Percentiles rank a stretch among this genome's conserved stretches.
Conservation (phyloP, 2,888 invertebrate species). For the Drosophila ustulata region DNA sequence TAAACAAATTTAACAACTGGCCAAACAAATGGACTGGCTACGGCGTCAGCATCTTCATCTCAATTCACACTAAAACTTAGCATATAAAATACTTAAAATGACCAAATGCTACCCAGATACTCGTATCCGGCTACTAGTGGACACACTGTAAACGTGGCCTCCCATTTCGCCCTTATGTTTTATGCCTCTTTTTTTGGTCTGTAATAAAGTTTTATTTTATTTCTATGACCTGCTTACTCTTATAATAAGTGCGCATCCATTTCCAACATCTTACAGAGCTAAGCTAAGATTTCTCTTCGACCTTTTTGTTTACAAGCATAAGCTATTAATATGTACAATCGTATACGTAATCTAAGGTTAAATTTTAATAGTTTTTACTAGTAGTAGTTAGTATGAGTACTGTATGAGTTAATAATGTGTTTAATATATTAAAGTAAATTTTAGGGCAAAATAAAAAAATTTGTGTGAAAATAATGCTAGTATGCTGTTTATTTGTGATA, state of each 20-base stretch:
- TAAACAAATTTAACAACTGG: conserved; percentile 68
- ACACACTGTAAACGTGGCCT: conserved; percentile 7
- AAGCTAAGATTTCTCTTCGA: conserved; percentile 48
- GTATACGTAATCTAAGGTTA: conserved; percentile 28
- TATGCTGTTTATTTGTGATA: conserved; percentile 27
- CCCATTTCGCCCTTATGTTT: conserved; percentile 33
- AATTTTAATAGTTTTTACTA: background rate
- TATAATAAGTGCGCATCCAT: conserved; percentile 38
- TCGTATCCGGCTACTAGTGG: conserved; percentile 10
- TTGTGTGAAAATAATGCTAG: conserved; percentile 15
- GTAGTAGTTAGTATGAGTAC: conserved; percentile 10
- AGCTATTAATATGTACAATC: conserved; percentile 30
- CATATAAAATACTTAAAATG: conserved; percentile 55
- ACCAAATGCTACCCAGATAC: conserved; percentile 20
- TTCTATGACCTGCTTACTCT: conserved; percentile 50
- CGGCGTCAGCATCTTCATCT: conserved; percentile 32
- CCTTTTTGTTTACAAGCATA: conserved; percentile 25
- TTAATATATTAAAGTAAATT: conserved; percentile 10
- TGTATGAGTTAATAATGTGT: conserved; percentile 11
- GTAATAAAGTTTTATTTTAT: conserved; percentile 70
- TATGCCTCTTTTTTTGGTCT: conserved; percentile 31
- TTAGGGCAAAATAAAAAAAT: conserved; percentile 7
- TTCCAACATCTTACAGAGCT: conserved; percentile 51
- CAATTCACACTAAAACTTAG: conserved; percentile 51
- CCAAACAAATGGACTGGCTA: conserved; percentile 34